phyloP scores from a whole-genome alignment of 1,140 invertebrate genomes.

The Drosophila dunni region DNA sequence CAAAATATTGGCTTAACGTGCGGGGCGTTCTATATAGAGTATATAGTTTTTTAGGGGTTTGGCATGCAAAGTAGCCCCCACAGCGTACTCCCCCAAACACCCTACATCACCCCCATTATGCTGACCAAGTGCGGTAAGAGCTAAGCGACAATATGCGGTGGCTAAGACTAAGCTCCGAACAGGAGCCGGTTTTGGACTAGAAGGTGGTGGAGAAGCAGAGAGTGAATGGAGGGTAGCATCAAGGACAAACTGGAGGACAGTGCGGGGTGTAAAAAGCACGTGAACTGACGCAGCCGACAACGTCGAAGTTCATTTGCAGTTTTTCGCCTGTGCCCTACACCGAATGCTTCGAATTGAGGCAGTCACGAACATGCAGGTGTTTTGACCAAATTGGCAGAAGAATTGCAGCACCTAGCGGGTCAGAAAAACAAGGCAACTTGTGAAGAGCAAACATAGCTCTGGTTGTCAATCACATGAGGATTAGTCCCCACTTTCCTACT shows the following conservation, averaged over 20 bases:
- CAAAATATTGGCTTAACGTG: slow-evolving; percentile 79
- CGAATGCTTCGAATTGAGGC: slow-evolving; percentile 16
- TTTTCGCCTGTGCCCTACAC: slow-evolving; percentile 50
- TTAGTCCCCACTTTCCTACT: too few species aligned
- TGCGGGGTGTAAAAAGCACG: slow-evolving; percentile 10
- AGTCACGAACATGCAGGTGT: slow-evolving; percentile 40
- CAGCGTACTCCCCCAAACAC: slow-evolving; percentile 2
- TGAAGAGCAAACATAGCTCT: neutral
- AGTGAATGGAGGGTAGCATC: neutral
- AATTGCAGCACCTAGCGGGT: neutral
- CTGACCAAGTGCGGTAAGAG: slow-evolving; percentile 22
- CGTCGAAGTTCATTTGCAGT: slow-evolving; percentile 72
- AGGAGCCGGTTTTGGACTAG: neutral
- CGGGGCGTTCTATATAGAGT: slow-evolving; percentile 48
- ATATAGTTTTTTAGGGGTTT: slow-evolving; percentile 45
- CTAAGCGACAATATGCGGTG: slow-evolving; percentile 59
- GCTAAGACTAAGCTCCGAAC: slow-evolving; percentile 40
- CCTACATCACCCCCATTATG: neutral
- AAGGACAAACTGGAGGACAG: neutral
- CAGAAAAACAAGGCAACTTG: neutral
- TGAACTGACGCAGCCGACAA: slow-evolving; percentile 31
- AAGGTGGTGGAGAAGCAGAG: neutral
- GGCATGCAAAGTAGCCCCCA: slow-evolving; percentile 33
- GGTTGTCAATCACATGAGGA: neutral
- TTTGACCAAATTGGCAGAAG: slow-evolving; percentile 6